Conservation (phyloP, 1,140 invertebrate genomes). For the Pseudomyrmex pallidus region DNA sequence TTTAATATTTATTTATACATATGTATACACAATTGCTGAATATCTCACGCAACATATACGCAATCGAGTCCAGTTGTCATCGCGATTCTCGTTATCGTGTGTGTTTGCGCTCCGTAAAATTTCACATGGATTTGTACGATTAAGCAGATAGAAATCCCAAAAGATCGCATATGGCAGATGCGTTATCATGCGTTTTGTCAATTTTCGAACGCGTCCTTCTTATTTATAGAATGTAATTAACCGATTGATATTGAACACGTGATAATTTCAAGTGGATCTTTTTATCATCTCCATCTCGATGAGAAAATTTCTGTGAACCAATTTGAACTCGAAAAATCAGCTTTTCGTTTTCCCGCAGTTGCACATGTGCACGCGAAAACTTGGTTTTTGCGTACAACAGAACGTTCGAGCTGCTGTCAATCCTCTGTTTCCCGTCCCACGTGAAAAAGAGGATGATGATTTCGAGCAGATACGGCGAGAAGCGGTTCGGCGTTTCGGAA, state of each 20-base stretch:
- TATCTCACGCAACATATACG: conserved; percentile 3
- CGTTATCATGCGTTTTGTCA: background rate
- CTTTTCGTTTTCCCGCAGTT: too few species aligned
- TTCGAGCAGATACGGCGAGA: background rate
- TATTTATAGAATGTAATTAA: background rate
- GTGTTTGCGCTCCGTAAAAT: background rate
- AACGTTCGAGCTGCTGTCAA: background rate
- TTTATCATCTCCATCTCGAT: background rate
- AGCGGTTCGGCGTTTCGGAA: too few species aligned
- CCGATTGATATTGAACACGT: background rate
- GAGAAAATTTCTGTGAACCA: too few species aligned
- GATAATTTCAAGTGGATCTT: conserved; percentile 5
- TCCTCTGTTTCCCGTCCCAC: background rate
- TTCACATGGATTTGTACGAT: conserved; percentile 2
- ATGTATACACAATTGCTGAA: background rate
- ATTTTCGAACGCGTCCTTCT: background rate
- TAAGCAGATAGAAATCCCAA: conserved; percentile 19
- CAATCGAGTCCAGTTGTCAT: conserved; percentile 1
- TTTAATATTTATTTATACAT: conserved; percentile 11
- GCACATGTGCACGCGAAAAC: too few species aligned
- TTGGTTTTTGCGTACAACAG: too few species aligned
- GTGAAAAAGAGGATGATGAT: background rate
- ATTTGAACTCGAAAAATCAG: too few species aligned
- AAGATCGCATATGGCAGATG: background rate
- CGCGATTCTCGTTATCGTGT: conserved; percentile 7